A percentile compares a stretch with the other conserved stretches of the same genome.
phyloP scores from a whole-genome alignment of 2,113 vertebrate species.

The Eublepharis macularius region DNA sequence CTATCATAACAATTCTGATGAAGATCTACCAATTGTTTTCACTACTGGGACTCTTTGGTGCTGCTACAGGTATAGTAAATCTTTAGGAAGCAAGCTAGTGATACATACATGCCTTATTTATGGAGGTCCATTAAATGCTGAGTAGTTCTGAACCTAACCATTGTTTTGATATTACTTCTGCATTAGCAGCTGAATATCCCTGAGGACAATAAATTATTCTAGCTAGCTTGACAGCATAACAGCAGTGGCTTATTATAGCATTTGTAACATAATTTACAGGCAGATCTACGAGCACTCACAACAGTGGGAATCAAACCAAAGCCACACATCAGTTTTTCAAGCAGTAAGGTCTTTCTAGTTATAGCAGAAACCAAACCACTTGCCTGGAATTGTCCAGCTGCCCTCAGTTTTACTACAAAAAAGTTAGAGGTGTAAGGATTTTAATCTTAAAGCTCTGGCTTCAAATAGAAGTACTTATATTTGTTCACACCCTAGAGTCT shows the following conservation, averaged over 20 bases:
- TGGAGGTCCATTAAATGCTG: accelerated
- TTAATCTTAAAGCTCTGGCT: background rate
- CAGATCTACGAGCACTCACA: background rate
- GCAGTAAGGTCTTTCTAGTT: background rate
- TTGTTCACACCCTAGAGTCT: no score
- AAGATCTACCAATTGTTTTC: background rate
- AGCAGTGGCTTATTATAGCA: background rate
- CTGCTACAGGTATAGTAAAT: background rate
- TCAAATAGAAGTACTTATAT: background rate
- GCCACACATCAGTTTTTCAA: background rate
- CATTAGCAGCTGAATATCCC: background rate
- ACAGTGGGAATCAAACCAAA: background rate
- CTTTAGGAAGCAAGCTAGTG: background rate
- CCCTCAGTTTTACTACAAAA: background rate
- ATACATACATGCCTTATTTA: background rate
- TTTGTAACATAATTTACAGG: background rate
- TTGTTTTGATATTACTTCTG: background rate
- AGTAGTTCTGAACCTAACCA: background rate
- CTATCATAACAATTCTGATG: background rate
- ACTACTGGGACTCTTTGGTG: background rate
- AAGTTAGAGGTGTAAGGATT: background rate
- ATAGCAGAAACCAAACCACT: background rate
- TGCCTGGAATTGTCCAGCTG: background rate
- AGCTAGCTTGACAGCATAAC: background rate
- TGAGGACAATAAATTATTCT: accelerated